These are phyloP conservation scores for Alloplasta piceator DNA, from an alignment of 2,888 invertebrate species.

Conservation along the genomic window DNA sequence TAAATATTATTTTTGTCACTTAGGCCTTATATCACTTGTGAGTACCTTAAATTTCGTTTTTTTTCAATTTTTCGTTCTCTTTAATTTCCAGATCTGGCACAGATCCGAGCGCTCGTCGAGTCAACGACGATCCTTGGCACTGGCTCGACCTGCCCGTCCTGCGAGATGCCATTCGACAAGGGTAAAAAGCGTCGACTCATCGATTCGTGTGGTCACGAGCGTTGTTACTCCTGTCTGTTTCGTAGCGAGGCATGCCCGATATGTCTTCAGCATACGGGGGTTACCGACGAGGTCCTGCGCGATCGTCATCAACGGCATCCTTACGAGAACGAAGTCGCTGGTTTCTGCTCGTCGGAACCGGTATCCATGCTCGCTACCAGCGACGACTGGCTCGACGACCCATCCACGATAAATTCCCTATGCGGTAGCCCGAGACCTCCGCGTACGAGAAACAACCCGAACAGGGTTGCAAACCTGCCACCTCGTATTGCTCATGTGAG, in stretches of 20 bases:
- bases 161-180: conserved; percentile 97
- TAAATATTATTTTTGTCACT: too few relatives aligned
- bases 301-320: conserved; percentile 83
- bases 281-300: conserved; percentile 82
- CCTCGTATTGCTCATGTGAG: conserved; percentile 83
- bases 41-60: too few relatives aligned
- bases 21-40: too few relatives aligned
- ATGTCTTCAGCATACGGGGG: conserved; percentile 84
- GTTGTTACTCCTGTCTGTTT: conserved; percentile 98
- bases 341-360: conserved; percentile 70
- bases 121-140: conserved; percentile 87
- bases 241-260: conserved; percentile 95
- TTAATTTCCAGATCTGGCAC: conserved; percentile 90
- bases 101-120: conserved; percentile 91
- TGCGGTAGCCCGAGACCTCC: conserved; percentile 80
- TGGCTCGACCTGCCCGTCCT: conserved; percentile 90
- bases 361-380: conserved; percentile 71
- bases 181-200: conserved; percentile 97
- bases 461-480: conserved; percentile 70
- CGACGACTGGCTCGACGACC: conserved; percentile 79
- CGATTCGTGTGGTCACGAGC: conserved; percentile 97
- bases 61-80: neutral
- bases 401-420: conserved; percentile 79
- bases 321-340: conserved; percentile 70
- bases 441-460: conserved; percentile 73